phyloP scores from a whole-genome alignment of 1,140 invertebrate genomes.

The Choristoneura fumiferana region DNA sequence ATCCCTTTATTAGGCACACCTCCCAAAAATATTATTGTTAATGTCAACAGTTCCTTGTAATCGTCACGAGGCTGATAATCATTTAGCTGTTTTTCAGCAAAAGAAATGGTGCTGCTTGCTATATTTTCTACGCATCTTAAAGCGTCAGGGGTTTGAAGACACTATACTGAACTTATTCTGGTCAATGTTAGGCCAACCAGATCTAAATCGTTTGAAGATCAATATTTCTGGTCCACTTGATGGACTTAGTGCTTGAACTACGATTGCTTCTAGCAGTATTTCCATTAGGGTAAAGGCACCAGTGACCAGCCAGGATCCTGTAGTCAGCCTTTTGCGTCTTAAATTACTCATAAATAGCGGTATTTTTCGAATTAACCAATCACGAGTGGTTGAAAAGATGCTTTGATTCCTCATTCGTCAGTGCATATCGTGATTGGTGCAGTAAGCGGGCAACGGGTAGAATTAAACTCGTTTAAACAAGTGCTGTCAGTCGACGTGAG shows the following conservation, averaged over 20 bases:
- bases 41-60: slow-evolving; percentile 40
- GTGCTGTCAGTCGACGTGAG: too few relatives aligned
- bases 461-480: too few relatives aligned
- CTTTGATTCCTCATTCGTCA: too few relatives aligned
- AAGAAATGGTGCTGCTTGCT: slow-evolving; percentile 24
- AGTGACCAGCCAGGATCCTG: too few relatives aligned
- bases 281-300: too few relatives aligned
- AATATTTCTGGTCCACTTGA: slow-evolving; percentile 38
- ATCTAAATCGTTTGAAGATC: slow-evolving; percentile 45
- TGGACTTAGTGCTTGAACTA: slow-evolving; percentile 28
- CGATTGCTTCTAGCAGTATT: slow-evolving; percentile 37
- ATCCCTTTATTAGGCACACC: slow-evolving; percentile 36
- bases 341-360: too few relatives aligned
- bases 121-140: slow-evolving; percentile 7
- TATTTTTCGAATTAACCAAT: too few relatives aligned
- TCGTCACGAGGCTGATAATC: slow-evolving; percentile 37
- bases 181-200: slow-evolving; percentile 35
- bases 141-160: slow-evolving; percentile 3
- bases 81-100: slow-evolving; percentile 27
- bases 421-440: too few relatives aligned
- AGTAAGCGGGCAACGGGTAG: too few relatives aligned
- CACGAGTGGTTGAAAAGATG: too few relatives aligned
- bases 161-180: slow-evolving; percentile 29
- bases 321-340: too few relatives aligned
- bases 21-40: slow-evolving; percentile 36